phyloP scores from a whole-genome alignment of 2,797 vertebrate genomes.

The Phalloptychus januarius region DNA sequence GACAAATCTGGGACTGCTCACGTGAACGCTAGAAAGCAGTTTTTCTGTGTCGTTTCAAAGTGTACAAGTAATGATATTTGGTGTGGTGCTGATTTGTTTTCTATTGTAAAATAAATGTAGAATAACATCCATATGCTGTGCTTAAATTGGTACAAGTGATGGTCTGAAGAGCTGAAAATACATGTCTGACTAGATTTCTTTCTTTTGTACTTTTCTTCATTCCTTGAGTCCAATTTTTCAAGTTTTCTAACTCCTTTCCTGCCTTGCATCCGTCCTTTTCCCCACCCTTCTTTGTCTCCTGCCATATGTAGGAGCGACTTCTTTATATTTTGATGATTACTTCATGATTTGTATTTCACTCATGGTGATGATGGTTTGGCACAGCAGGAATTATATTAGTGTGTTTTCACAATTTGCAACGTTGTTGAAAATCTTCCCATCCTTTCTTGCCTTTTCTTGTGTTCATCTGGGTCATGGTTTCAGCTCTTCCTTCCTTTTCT shows the following conservation, averaged over 20 bases:
- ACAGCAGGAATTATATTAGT: too few species aligned
- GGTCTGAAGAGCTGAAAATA: background rate
- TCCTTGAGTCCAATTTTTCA: background rate
- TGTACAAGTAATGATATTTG: conserved; percentile 26
- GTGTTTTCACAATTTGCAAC: too few species aligned
- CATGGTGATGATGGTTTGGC: too few species aligned
- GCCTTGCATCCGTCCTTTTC: background rate
- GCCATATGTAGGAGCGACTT: background rate
- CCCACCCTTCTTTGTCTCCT: background rate
- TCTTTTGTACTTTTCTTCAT: background rate
- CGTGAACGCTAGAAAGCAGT: conserved; percentile 5
- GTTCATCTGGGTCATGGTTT: background rate
- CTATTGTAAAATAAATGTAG: conserved; percentile 63
- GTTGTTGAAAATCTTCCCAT: background rate
- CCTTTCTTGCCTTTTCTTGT: background rate
- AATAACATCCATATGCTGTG: conserved; percentile 38
- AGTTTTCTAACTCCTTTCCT: background rate
- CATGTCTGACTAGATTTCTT: background rate
- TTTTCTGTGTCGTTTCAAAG: conserved; percentile 32
- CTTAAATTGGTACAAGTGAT: conserved; percentile 18
- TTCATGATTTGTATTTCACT: background rate
- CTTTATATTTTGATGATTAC: background rate
- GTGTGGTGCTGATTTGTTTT: conserved; percentile 34
- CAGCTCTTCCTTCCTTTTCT: background rate
- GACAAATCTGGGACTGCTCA: background rate